Conservation (phyloP, 1,140 invertebrate species). For the Drosophila burlai region DNA sequence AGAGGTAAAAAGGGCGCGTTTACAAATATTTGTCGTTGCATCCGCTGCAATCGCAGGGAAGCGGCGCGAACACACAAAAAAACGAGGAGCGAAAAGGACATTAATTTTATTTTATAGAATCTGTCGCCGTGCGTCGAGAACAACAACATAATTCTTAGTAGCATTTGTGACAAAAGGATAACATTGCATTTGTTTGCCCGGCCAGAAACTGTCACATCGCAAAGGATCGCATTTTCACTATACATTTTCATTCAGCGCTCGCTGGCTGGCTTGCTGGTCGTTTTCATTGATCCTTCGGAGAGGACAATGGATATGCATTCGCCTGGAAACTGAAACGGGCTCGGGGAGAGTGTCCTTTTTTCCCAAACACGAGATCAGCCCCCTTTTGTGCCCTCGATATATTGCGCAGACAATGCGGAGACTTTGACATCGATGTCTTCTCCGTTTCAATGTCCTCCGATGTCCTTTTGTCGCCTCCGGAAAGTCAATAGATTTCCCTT, state of each 20-base stretch:
- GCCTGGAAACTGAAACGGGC: constrained; percentile 44
- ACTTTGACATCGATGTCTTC: constrained; percentile 55
- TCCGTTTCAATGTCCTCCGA: constrained; percentile 38
- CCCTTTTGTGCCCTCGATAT: constrained; percentile 54
- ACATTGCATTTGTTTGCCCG: constrained; percentile 65
- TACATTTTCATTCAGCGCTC: constrained; percentile 49
- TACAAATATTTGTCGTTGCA: constrained; percentile 73
- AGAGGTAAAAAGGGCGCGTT: constrained; percentile 56
- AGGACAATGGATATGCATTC: constrained; percentile 53
- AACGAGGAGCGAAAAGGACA: constrained; percentile 50
- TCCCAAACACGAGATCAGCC: constrained; percentile 54
- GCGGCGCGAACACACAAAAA: neutral
- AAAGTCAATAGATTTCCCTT: constrained; percentile 53
- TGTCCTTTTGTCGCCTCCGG: constrained; percentile 50
- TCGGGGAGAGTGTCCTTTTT: constrained; percentile 32
- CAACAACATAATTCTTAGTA: constrained; percentile 68
- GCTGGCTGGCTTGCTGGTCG: neutral
- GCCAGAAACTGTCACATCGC: constrained; percentile 58
- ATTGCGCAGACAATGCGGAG: constrained; percentile 55
- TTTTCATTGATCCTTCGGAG: constrained; percentile 53
- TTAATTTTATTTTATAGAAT: constrained; percentile 60
- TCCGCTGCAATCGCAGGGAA: constrained; percentile 33
- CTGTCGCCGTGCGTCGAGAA: constrained; percentile 41
- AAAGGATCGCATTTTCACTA: constrained; percentile 46
- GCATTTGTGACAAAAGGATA: constrained; percentile 65